Conservation (phyloP, 2,113 vertebrate genomes). For the Urocitellus parryii region DNA sequence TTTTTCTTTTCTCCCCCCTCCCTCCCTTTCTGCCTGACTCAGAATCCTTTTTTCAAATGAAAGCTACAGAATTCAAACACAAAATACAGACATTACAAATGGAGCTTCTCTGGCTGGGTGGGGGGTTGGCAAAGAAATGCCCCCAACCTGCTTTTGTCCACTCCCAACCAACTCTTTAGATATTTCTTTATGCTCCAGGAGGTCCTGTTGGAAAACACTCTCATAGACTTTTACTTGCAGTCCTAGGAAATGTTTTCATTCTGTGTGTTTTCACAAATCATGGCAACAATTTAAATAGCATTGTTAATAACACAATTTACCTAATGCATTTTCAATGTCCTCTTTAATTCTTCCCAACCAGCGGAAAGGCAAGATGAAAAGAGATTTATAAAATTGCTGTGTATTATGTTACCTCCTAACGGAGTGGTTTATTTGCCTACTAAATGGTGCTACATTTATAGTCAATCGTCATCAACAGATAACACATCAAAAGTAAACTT, state of each 20-base stretch:
- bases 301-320: constrained; percentile 72
- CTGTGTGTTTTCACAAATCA: constrained; percentile 47
- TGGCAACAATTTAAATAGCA: constrained; percentile 45
- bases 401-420: constrained; percentile 56
- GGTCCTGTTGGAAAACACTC: background rate
- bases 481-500: constrained; percentile 71
- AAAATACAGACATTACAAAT: background rate
- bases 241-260: background rate
- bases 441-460: constrained; percentile 73
- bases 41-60: background rate
- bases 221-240: background rate
- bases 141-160: accelerated
- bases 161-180: background rate
- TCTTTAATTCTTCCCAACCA: constrained; percentile 72
- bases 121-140: background rate
- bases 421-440: constrained; percentile 72
- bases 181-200: background rate
- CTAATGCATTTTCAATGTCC: constrained; percentile 71
- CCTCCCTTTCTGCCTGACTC: background rate
- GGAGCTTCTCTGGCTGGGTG: background rate
- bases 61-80: background rate
- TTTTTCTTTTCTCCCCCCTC: background rate
- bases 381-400: constrained; percentile 70
- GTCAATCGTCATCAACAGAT: constrained; percentile 69
- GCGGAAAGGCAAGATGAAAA: constrained; percentile 60